These are phyloP conservation scores for Pontoporia blainvillei DNA, from an alignment of 2,113 vertebrate species.

Conservation along the genomic window DNA sequence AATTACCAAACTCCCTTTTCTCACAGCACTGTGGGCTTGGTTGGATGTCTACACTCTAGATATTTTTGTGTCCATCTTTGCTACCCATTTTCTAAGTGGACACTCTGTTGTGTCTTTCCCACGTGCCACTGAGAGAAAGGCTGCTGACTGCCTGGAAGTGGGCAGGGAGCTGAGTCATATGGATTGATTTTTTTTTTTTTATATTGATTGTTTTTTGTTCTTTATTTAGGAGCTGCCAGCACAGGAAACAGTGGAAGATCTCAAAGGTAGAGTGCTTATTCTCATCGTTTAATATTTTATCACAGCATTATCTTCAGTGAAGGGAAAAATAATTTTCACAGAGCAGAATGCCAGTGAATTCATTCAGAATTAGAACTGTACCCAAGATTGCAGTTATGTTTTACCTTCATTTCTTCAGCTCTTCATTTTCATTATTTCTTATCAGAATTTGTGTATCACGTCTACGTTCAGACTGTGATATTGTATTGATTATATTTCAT, in stretches of 20 bases:
- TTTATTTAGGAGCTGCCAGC: slow-evolving; percentile 78
- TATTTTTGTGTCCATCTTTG: not conserved
- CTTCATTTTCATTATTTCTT: slow-evolving; percentile 43
- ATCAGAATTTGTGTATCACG: not conserved
- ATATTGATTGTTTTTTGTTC: not conserved
- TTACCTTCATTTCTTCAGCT: not conserved
- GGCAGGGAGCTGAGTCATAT: accelerated
- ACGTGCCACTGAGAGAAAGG: accelerated
- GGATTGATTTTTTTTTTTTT: not conserved
- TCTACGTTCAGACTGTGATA: not conserved
- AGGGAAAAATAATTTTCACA: not conserved
- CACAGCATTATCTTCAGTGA: not conserved
- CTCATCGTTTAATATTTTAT: not conserved
- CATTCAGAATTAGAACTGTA: not conserved
- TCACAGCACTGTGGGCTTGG: not conserved
- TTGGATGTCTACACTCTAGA: not conserved
- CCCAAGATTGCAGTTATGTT: not conserved
- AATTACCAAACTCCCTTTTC: not conserved
- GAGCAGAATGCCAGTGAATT: not conserved
- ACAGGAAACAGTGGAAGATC: slow-evolving; percentile 82
- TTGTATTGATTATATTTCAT: not conserved
- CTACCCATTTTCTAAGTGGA: not conserved
- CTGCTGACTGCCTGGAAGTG: not conserved
- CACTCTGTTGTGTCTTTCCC: not conserved
- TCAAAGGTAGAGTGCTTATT: slow-evolving; percentile 78